A percentile compares a stretch with the other conserved stretches of the same genome.
These are phyloP conservation scores for Apodemus sylvaticus DNA, from an alignment of 2,113 vertebrate species.

Conservation along the genomic window DNA sequence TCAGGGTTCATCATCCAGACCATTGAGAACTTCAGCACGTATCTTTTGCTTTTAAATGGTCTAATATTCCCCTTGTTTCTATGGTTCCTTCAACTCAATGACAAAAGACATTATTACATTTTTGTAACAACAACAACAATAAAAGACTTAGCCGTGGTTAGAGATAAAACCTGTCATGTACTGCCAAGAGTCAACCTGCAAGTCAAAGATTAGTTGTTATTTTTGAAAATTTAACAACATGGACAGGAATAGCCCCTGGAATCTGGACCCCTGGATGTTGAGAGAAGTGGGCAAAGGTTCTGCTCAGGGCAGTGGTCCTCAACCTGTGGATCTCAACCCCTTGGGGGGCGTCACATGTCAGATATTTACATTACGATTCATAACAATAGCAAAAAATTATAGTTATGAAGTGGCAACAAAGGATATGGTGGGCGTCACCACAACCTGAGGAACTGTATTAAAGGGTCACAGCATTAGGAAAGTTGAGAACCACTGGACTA, in stretches of 20 bases:
- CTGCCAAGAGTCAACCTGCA: background rate
- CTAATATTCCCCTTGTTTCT: background rate
- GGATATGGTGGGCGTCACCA: background rate
- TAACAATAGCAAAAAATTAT: background rate
- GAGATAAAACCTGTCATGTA: background rate
- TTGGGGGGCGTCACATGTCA: background rate
- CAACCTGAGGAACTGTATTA: background rate
- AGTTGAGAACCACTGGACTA: background rate
- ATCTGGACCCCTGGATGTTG: background rate
- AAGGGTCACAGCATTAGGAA: background rate
- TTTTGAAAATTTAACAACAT: background rate
- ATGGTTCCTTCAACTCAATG: background rate
- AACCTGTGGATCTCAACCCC: background rate
- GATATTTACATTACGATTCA: background rate
- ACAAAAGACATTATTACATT: background rate
- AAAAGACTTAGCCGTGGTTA: background rate
- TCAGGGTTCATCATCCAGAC: background rate
- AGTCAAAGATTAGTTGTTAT: constrained; percentile 64
- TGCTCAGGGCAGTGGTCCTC: background rate
- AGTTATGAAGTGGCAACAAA: background rate
- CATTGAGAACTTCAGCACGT: background rate
- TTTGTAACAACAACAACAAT: background rate
- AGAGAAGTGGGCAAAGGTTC: constrained; percentile 6
- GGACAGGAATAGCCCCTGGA: background rate
- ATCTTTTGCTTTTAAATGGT: background rate